Conservation (phyloP, 2,113 vertebrate species). For the Rhineura floridana region DNA sequence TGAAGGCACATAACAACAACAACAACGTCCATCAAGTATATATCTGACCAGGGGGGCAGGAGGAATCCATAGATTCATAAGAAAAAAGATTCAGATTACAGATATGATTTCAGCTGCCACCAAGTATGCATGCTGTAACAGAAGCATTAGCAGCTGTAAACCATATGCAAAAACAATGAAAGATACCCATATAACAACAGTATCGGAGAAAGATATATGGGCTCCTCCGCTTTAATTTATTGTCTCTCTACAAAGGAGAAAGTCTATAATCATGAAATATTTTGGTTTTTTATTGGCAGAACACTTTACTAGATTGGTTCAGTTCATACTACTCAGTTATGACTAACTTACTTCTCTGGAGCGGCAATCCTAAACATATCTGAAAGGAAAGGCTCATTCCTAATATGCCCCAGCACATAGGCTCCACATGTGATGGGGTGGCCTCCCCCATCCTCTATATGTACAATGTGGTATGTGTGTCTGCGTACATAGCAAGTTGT, state of each 20-base stretch:
- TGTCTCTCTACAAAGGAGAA: neutral
- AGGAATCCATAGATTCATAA: neutral
- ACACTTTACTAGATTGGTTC: slow-evolving; percentile 14
- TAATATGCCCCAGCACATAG: neutral
- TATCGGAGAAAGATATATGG: neutral
- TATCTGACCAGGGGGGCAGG: neutral
- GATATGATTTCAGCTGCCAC: neutral
- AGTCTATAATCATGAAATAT: slow-evolving; percentile 9
- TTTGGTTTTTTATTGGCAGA: neutral
- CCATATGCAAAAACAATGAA: neutral
- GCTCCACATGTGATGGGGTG: neutral
- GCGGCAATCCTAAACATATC: neutral
- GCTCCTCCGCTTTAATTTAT: neutral
- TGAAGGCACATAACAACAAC: too few species aligned
- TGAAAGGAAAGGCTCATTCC: neutral
- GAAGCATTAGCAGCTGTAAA: neutral
- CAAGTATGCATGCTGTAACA: neutral
- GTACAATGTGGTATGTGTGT: neutral
- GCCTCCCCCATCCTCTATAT: too few species aligned
- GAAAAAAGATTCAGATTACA: neutral
- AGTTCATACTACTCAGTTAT: neutral
- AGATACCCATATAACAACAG: neutral
- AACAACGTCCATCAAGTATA: neutral
- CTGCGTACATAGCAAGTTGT: neutral
- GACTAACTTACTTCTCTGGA: neutral